These are phyloP conservation scores for Epizoanthus stellaris DNA, from an alignment of 92 coral and sea anemone species.

Conservation along the genomic window DNA sequence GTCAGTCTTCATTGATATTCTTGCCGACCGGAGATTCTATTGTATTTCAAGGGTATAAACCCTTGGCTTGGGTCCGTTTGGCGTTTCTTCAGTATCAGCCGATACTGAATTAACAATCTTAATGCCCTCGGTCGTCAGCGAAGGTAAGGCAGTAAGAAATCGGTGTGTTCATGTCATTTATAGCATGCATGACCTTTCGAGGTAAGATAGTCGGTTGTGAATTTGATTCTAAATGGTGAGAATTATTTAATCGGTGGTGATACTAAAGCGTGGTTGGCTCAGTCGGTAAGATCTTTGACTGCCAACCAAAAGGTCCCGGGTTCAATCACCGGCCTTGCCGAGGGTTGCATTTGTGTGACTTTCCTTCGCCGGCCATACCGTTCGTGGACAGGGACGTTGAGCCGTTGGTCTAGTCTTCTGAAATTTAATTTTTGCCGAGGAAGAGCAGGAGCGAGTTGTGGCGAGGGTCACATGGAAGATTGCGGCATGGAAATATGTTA, in stretches of 20 bases:
- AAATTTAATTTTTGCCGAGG: too few species aligned
- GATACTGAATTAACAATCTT: not conserved
- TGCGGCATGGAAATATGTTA: too few species aligned
- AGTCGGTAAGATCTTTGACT: too few species aligned
- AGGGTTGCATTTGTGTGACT: too few species aligned
- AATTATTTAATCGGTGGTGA: not conserved
- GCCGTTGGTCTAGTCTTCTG: too few species aligned
- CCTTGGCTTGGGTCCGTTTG: not conserved
- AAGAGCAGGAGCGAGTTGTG: too few species aligned
- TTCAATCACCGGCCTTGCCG: too few species aligned
- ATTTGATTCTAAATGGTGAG: not conserved
- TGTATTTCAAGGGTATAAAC: not conserved
- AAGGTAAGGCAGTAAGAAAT: conserved; percentile 1
- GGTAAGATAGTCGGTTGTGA: not conserved
- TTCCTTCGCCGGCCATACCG: too few species aligned
- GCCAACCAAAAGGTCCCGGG: too few species aligned
- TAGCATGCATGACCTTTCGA: not conserved
- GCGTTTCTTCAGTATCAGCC: not conserved
- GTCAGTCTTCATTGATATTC: not conserved
- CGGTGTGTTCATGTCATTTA: conserved; percentile 8
- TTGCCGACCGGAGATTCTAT: not conserved
- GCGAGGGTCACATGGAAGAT: too few species aligned
- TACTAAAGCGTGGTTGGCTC: not conserved
- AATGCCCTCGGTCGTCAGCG: conserved; percentile 36
- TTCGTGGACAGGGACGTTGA: too few species aligned